phyloP scores from a whole-genome alignment of 2,113 vertebrate species.

The Sardina pilchardus region DNA sequence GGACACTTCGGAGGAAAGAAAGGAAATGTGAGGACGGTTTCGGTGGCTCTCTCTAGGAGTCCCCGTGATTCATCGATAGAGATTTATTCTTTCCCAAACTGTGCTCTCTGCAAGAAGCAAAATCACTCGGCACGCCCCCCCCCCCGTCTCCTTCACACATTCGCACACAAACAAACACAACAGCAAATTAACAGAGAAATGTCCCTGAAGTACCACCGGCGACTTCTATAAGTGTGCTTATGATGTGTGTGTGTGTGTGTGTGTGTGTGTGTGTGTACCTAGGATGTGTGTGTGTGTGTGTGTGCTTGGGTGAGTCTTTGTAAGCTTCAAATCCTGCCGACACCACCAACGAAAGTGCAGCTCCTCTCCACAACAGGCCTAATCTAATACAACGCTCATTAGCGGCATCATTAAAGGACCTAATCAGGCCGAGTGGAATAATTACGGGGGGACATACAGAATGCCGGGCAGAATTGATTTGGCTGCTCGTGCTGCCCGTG shows the following conservation, averaged over 20 bases:
- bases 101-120: not conserved
- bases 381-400: constrained; percentile 25
- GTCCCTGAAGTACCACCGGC: not conserved
- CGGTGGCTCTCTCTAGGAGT: not conserved
- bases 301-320: not conserved
- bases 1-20: not conserved
- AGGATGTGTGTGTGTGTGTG: not conserved
- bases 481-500: not conserved
- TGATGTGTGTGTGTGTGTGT: not conserved
- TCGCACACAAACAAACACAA: not conserved
- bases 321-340: not conserved
- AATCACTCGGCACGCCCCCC: not conserved
- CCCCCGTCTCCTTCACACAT: not conserved
- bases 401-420: constrained; percentile 4
- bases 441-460: not conserved
- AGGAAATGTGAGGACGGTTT: not conserved
- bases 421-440: constrained; percentile 21
- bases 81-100: not conserved
- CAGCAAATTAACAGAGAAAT: not conserved
- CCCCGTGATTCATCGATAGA: not conserved
- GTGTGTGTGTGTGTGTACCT: not conserved
- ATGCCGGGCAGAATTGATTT: not conserved
- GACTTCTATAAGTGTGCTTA: not conserved
- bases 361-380: not conserved
- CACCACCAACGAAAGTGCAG: not conserved